Conservation (phyloP, 2,888 invertebrate genomes). For the Eupithecia centaureata region DNA sequence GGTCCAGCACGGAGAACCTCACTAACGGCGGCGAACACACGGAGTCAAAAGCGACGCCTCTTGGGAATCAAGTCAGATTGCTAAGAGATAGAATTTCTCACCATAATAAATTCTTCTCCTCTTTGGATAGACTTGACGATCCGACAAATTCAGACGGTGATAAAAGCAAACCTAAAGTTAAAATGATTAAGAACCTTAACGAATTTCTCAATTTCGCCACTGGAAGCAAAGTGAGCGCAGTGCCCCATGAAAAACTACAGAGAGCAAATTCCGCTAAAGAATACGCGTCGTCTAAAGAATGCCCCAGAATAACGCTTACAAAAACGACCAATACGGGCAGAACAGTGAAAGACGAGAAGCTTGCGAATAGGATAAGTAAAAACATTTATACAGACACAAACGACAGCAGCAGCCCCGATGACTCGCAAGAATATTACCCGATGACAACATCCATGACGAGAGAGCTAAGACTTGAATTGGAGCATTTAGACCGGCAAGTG, state of each 20-base stretch:
- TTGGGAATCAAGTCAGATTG: constrained; percentile 74
- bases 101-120: constrained; percentile 82
- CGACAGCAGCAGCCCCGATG: constrained; percentile 89
- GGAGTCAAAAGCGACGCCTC: constrained; percentile 64
- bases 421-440: constrained; percentile 92
- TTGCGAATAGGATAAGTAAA: constrained; percentile 56
- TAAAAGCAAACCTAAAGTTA: constrained; percentile 70
- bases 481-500: constrained; percentile 92
- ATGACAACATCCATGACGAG: constrained; percentile 95
- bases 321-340: constrained; percentile 69
- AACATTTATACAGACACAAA: constrained; percentile 66
- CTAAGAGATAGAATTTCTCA: constrained; percentile 74
- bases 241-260: constrained; percentile 64
- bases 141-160: constrained; percentile 60
- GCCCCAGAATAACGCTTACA: constrained; percentile 69
- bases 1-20: constrained; percentile 69
- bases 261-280: constrained; percentile 70
- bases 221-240: constrained; percentile 78
- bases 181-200: constrained; percentile 90
- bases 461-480: constrained; percentile 91
- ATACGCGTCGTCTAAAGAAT: constrained; percentile 60
- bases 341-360: constrained; percentile 55
- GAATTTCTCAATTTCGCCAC: constrained; percentile 92
- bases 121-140: constrained; percentile 83
- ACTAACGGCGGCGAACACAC: constrained; percentile 65